These are phyloP conservation scores for Cyclargus thomasi DNA, from an alignment of 1,140 invertebrate genomes.

Conservation along the genomic window DNA sequence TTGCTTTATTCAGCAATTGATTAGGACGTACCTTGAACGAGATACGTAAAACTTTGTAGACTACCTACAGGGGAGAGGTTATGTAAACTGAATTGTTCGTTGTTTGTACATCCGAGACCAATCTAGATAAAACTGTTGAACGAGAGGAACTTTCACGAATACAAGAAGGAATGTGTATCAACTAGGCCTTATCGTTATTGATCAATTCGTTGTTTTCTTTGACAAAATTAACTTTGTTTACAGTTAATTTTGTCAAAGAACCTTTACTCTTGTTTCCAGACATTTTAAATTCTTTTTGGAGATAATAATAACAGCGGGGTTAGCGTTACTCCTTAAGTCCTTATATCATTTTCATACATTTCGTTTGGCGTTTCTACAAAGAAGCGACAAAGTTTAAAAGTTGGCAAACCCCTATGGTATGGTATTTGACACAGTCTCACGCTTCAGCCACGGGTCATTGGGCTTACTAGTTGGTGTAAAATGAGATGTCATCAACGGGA, in stretches of 20 bases:
- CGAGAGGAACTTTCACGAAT: neutral
- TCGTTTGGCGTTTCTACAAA: no score
- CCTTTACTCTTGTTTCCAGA: no score
- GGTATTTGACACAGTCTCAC: neutral
- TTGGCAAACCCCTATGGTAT: neutral
- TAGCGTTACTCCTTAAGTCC: no score
- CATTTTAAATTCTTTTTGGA: no score
- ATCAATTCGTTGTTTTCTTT: no score
- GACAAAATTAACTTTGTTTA: no score
- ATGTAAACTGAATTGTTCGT: neutral
- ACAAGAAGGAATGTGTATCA: neutral
- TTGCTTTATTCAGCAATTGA: neutral
- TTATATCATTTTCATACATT: no score
- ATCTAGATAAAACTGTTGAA: neutral
- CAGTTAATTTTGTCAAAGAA: no score
- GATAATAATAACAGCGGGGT: no score
- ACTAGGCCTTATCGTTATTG: neutral
- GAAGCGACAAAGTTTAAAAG: no score
- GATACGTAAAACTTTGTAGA: no score
- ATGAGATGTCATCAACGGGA: constrained; percentile 6
- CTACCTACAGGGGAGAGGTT: neutral
- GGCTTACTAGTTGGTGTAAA: neutral
- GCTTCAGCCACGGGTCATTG: neutral
- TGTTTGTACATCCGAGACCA: neutral
- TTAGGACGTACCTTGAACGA: neutral